phyloP scores from a whole-genome alignment of 2,797 vertebrate genomes.

The Danio tinwini region DNA sequence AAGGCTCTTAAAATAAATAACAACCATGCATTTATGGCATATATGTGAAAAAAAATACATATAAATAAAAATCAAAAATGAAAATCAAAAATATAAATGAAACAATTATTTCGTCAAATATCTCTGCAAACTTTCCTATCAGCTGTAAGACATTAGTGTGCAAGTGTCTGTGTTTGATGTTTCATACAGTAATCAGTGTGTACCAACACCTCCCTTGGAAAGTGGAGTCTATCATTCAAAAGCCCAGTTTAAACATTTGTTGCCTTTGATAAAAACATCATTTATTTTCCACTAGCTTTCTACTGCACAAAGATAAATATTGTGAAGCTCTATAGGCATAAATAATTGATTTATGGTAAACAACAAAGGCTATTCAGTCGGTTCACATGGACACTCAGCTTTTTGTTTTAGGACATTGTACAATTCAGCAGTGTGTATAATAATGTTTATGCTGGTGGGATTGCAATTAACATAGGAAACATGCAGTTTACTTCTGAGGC shows the following conservation, averaged over 20 bases:
- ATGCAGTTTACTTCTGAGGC: conserved; percentile 65
- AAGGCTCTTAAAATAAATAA: too few species aligned
- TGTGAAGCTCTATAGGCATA: conserved; percentile 75
- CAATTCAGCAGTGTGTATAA: conserved; percentile 64
- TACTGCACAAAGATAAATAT: conserved; percentile 75
- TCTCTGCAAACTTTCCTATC: conserved; percentile 3
- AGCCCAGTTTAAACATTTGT: conserved; percentile 69
- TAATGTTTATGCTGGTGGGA: conserved; percentile 79
- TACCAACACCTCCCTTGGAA: conserved; percentile 40
- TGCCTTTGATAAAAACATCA: conserved; percentile 71
- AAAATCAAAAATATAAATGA: too few species aligned
- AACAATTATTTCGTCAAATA: too few species aligned
- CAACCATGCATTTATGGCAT: too few species aligned
- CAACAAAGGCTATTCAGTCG: conserved; percentile 68
- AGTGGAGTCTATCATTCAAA: conserved; percentile 28
- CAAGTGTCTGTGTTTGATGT: conserved; percentile 63
- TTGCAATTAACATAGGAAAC: conserved; percentile 76
- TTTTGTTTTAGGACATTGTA: conserved; percentile 69
- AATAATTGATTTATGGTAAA: conserved; percentile 80
- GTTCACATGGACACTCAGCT: conserved; percentile 68
- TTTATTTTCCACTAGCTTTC: conserved; percentile 74
- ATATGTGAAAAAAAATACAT: too few species aligned
- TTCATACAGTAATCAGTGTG: conserved; percentile 60
- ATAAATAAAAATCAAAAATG: too few species aligned
- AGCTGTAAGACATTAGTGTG: conserved; percentile 52